Percentiles rank a stretch among this genome's conserved stretches.
Conservation (phyloP, 2,113 vertebrate species). For the Laticauda colubrina region DNA sequence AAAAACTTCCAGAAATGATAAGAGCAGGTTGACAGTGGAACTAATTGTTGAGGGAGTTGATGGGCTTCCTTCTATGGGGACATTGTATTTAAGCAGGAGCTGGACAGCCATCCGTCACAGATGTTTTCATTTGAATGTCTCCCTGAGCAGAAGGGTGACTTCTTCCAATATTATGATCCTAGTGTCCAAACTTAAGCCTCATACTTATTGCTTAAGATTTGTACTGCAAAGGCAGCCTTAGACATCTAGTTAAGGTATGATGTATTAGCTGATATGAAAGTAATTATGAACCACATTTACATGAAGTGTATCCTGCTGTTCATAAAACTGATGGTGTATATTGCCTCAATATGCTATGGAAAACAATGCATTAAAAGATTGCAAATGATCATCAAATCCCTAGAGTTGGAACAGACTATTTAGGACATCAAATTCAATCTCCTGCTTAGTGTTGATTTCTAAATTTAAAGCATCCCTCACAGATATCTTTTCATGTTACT, state of each 20-base stretch:
- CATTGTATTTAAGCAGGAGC: neutral
- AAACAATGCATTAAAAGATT: neutral
- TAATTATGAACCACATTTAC: neutral
- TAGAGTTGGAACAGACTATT: neutral
- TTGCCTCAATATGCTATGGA: neutral
- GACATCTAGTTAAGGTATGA: neutral
- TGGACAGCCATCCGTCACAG: neutral
- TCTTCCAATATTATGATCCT: neutral
- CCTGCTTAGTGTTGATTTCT: neutral
- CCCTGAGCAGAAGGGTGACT: neutral
- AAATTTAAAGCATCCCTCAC: neutral
- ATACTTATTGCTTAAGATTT: neutral
- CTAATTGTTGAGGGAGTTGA: neutral
- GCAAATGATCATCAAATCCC: neutral
- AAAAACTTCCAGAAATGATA: neutral
- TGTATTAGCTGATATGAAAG: neutral
- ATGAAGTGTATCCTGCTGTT: neutral
- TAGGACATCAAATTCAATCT: neutral
- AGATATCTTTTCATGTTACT: neutral
- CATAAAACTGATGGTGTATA: neutral
- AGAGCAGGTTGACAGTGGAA: neutral
- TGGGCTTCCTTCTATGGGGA: neutral
- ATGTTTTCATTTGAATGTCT: neutral
- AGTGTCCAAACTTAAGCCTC: neutral
- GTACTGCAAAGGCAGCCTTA: neutral